These are phyloP conservation scores for Oscheius sp. DNA, from an alignment of 1,140 invertebrate species.

Conservation along the genomic window DNA sequence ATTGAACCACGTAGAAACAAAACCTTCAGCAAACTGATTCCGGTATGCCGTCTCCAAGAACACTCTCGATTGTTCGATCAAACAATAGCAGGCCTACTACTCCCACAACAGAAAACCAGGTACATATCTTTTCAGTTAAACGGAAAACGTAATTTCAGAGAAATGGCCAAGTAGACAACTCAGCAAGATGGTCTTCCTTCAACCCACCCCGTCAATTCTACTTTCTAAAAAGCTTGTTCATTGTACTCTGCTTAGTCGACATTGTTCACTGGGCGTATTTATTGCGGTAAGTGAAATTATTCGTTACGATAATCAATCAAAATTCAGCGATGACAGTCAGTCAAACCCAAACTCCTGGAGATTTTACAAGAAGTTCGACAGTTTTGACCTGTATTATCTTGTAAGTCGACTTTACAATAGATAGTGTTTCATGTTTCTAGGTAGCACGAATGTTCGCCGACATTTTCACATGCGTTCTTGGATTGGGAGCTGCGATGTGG, in stretches of 20 bases:
- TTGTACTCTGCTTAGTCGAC: constrained; percentile 38
- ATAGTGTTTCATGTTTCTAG: constrained; percentile 7
- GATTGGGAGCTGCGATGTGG: constrained; percentile 46
- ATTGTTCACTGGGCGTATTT: constrained; percentile 45
- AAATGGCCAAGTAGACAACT: not conserved
- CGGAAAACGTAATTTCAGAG: not conserved
- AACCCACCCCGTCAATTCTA: constrained; percentile 21
- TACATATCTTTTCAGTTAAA: not conserved
- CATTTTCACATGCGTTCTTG: constrained; percentile 42
- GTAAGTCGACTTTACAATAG: constrained; percentile 2
- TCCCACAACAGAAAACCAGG: not conserved
- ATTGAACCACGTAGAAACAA: too few species aligned
- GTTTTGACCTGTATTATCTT: constrained; percentile 35
- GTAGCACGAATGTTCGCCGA: constrained; percentile 39
- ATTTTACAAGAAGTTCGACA: constrained; percentile 37
- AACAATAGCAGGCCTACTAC: constrained; percentile 1
- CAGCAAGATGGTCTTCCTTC: constrained; percentile 6
- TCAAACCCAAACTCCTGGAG: constrained; percentile 39
- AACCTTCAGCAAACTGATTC: not conserved
- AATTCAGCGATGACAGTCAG: constrained; percentile 32
- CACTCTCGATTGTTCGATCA: not conserved
- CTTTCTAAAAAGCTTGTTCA: constrained; percentile 33
- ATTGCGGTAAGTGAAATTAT: constrained; percentile 14
- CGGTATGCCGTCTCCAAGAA: not conserved
- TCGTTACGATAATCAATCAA: not conserved